phyloP scores from a whole-genome alignment of 2,888 invertebrate genomes.

The Drosophila algonquin region DNA sequence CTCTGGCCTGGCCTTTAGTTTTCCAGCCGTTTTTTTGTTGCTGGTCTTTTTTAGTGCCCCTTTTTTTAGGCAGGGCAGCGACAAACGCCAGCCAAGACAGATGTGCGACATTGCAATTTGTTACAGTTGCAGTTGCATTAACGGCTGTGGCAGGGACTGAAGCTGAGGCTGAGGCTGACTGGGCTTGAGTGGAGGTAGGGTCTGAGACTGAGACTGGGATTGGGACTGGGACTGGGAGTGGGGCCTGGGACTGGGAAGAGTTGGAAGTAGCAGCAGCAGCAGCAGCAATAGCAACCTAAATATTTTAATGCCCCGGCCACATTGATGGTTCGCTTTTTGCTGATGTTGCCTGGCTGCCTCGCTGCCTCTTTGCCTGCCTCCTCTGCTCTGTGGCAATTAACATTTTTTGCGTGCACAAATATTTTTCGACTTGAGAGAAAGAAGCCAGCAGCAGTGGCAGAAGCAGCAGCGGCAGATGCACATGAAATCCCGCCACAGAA shows the following conservation, averaged over 20 bases:
- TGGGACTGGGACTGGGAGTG: conserved; percentile 17
- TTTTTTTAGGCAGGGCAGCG: conserved; percentile 58
- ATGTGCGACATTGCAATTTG: conserved; percentile 78
- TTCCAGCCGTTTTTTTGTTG: conserved; percentile 41
- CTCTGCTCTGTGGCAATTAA: conserved; percentile 70
- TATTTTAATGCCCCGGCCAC: conserved; percentile 74
- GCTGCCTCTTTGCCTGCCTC: conserved; percentile 38
- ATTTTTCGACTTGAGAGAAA: conserved; percentile 72
- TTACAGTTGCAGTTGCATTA: conserved; percentile 78
- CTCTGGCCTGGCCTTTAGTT: conserved; percentile 6
- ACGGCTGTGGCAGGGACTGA: conserved; percentile 56
- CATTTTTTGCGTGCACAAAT: conserved; percentile 80
- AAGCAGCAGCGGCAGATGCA: conserved; percentile 58
- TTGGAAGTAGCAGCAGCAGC: conserved; percentile 30
- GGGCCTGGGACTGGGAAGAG: conserved; percentile 64
- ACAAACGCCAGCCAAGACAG: conserved; percentile 74
- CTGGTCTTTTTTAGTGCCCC: conserved; percentile 27
- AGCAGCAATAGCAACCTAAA: conserved; percentile 66
- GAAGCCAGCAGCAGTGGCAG: conserved; percentile 42
- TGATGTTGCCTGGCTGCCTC: conserved; percentile 37
- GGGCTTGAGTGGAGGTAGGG: conserved; percentile 25
- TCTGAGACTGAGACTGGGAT: conserved; percentile 22
- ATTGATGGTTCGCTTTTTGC: conserved; percentile 77
- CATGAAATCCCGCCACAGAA: conserved; percentile 75
- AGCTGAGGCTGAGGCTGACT: conserved; percentile 40